Evolutionary conservation across 1,140 invertebrate species (phyloP), one percentile per base, ranked within the genome.

Genomic region (Drosophila lacertosa): DNA sequence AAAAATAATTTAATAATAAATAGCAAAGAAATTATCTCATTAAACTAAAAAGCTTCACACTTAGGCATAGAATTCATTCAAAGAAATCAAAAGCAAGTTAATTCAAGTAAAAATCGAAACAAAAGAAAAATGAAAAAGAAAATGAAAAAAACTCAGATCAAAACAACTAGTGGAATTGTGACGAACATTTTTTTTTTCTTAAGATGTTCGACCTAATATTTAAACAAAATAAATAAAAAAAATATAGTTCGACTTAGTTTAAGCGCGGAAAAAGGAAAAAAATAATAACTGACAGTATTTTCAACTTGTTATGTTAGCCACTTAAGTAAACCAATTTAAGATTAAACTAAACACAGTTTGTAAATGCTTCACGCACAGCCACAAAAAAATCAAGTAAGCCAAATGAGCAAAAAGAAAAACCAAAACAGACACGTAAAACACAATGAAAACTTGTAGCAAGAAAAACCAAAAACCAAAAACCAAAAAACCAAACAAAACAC

Each of bases 281-380:
- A 48, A 50, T 48, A 26, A 69, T 54, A 67, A 35, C 45, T 58
- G 26, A 64, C 51, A 60, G 32, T 62, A 44, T 68, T 86, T 81
- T 67, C 84, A 77, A 82, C 69, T 86, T 88, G 74, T 82, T 73
- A 76, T 62, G 71, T 63, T 74, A 74, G 62, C 64, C 44, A 51
- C 32, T 45, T 86, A 78, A 82, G 76, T 69, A 51, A 67, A 54
- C 7, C 35, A 55, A 54, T 73, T 68, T 72, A 80, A 72, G 63
- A 76, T 57, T 51, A 59, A 59, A 47, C 63, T 59, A 54, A 72
- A 48, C 44, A 53, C 63, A 48, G 82, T 86, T 86, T 89, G 74
- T 88, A 86, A 82, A 77, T 74, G 81, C 81, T 86, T 82, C 63
- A 74, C 75, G 58, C 40, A 15, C 47, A 55, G 37, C 33, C 26